Base-by-base conservation (phyloP, 2,797 vertebrate species). In the Ataeniobius toweri region DNA sequence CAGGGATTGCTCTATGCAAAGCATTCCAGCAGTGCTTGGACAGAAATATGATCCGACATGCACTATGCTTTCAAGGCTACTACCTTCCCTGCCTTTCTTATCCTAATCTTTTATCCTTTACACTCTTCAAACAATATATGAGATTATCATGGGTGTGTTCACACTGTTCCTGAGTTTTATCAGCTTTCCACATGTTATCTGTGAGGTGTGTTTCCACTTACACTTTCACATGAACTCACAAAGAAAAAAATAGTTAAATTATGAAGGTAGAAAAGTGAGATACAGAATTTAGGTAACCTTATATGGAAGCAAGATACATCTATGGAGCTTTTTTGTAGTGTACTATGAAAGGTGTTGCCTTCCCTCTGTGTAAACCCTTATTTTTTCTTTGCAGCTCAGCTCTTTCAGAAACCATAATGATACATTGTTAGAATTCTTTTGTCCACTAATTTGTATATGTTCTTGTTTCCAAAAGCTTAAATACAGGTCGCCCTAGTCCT, bases 71-170 rank as follows among this genome's bases (percentile, higher is more conserved):
- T 44, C 78, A 53, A 46, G 26, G 44, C 24, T 50, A 71, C 58
- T 31, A 14, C 20, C 24, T 28, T 6, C 3, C 55, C 28, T 63
- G 9, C 22, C 78, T 70, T 44, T n/a, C 53, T 71, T 58, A 53
- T 80, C 22, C 7, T 69, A 6, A 78, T 67, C 13, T n/a, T 75
- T 48, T 26, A 18, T 69, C 1, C 24, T 59, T 77, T 16, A 31
- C 56, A 46, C 69, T 69, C 26, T 71, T 36, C 36, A 36, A 84
- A 14, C 31, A 20, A 46, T 73, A 75, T n/a, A 80, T 69, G 63
- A 82, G 73, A 56, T 85, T 73, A 84, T 87, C 24, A n/a, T 79
- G 79, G 88, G 92, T 83, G 89, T 91, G 91, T 87, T 79, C 13
- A 3, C 55, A 73, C 82, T 83, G 80, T 74, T 91, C 80, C 65